Evolutionary conservation across 2,113 vertebrate species (phyloP).

Genomic region (Phycodurus eques): DNA sequence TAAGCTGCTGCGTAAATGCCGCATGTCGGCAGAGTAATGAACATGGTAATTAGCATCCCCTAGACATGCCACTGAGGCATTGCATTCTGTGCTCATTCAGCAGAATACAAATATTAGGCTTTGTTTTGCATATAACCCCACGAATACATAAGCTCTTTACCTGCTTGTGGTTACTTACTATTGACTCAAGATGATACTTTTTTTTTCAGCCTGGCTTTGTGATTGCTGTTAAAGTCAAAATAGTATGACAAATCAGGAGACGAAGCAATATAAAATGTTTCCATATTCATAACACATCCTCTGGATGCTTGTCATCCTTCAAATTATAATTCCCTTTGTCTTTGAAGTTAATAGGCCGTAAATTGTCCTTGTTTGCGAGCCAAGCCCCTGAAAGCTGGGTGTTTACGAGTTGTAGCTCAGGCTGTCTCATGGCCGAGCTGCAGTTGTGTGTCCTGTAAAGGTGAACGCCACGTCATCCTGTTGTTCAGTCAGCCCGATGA

Average conservation of each 20-base stretch:
- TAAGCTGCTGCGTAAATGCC: constrained; percentile 16
- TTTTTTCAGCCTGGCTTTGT: constrained; percentile 42
- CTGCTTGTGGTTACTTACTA: constrained; percentile 46
- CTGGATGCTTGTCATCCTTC: constrained; percentile 68
- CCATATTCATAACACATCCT: constrained; percentile 71
- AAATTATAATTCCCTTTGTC: constrained; percentile 75
- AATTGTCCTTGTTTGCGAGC: constrained; percentile 76
- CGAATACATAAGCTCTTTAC: constrained; percentile 30
- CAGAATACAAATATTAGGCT: constrained; percentile 28
- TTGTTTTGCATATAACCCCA: constrained; percentile 28
- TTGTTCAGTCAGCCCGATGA: constrained; percentile 54
- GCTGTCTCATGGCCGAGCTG: constrained; percentile 60
- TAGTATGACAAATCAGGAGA: constrained; percentile 39
- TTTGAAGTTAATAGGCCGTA: constrained; percentile 74
- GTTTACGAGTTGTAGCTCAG: constrained; percentile 67
- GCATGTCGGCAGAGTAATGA: constrained; percentile 45
- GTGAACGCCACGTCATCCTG: constrained; percentile 60
- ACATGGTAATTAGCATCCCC: constrained; percentile 69
- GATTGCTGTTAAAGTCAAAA: constrained; percentile 56
- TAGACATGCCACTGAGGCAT: constrained; percentile 54
- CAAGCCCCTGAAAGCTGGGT: constrained; percentile 66
- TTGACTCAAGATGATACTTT: constrained; percentile 42
- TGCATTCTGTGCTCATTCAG: constrained; percentile 41
- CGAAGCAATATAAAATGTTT: constrained; percentile 47
- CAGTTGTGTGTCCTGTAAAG: constrained; percentile 63